phyloP scores from a whole-genome alignment of 2,888 invertebrate species.

The Chalcosyrphus nemorum region DNA sequence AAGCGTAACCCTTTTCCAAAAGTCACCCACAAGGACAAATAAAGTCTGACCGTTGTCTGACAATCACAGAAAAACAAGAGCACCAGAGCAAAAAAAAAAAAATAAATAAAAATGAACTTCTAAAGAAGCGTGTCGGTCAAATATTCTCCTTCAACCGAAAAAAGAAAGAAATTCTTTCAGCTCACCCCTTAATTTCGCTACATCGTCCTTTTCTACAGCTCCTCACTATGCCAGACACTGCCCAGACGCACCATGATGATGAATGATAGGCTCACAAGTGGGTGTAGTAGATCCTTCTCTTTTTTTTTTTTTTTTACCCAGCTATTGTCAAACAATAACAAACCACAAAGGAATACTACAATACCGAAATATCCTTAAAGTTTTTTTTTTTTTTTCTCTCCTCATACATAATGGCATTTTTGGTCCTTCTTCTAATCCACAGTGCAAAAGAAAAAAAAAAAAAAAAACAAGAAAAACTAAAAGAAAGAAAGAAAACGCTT shows the following conservation, averaged over 20 bases:
- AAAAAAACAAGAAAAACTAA: neutral
- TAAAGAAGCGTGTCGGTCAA: slow-evolving; percentile 43
- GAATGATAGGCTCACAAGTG: slow-evolving; percentile 63
- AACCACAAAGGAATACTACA: slow-evolving; percentile 60
- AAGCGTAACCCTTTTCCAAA: slow-evolving; percentile 43
- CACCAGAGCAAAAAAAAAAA: no score
- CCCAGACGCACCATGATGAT: slow-evolving; percentile 67
- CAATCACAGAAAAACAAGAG: slow-evolving; percentile 34
- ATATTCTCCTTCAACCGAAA: slow-evolving; percentile 13
- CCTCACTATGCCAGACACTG: slow-evolving; percentile 47
- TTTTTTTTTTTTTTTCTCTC: slow-evolving; percentile 29
- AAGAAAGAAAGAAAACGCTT: slow-evolving; percentile 22
- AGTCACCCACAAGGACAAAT: slow-evolving; percentile 30
- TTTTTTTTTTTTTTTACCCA: neutral
- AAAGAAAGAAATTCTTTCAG: slow-evolving; percentile 11
- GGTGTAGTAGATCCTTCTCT: slow-evolving; percentile 26
- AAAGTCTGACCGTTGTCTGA: slow-evolving; percentile 61
- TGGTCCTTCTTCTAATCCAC: slow-evolving; percentile 21
- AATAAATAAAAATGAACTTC: slow-evolving; percentile 14
- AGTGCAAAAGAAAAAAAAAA: neutral
- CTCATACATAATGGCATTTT: neutral
- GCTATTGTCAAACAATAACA: slow-evolving; percentile 62
- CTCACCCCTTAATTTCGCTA: slow-evolving; percentile 54
- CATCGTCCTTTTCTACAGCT: slow-evolving; percentile 27
- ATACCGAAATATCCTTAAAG: slow-evolving; percentile 50